A percentile compares a stretch with the other conserved stretches of the same genome.
phyloP scores from a whole-genome alignment of 2,888 invertebrate species.

The Odontocerum albicorne region DNA sequence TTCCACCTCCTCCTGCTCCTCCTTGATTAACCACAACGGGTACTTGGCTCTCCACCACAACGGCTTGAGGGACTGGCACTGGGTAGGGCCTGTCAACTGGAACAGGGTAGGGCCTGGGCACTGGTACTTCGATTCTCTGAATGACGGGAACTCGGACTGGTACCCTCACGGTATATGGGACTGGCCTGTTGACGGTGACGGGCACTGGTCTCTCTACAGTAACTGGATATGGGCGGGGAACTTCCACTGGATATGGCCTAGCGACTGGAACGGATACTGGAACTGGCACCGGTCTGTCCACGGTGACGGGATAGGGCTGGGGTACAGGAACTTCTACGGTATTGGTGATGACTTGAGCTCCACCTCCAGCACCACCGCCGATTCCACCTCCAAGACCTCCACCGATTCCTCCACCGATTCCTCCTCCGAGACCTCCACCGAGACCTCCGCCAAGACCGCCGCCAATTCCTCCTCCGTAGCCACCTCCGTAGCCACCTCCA shows the following conservation, averaged over 20 bases:
- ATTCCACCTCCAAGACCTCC: too few species aligned
- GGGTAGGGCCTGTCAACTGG: constrained; percentile 54
- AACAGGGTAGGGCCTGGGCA: constrained; percentile 50
- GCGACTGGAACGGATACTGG: constrained; percentile 55
- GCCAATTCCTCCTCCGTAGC: too few species aligned
- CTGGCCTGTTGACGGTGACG: constrained; percentile 24
- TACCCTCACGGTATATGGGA: constrained; percentile 30
- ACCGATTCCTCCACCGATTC: too few species aligned
- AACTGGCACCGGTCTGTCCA: constrained; percentile 53
- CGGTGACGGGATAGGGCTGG: constrained; percentile 54
- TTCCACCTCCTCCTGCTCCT: too few species aligned
- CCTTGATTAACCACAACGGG: too few species aligned
- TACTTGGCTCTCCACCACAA: constrained; percentile 50
- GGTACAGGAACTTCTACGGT: constrained; percentile 55
- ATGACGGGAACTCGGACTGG: constrained; percentile 28
- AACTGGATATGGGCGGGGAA: constrained; percentile 41
- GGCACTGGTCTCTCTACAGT: constrained; percentile 29
- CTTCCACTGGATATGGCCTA: constrained; percentile 55
- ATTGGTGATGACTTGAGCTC: constrained; percentile 46
- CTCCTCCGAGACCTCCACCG: too few species aligned
- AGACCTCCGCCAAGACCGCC: too few species aligned
- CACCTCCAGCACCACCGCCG: too few species aligned
- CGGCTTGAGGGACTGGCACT: constrained; percentile 46
- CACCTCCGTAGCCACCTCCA: too few species aligned
- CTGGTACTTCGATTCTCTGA: constrained; percentile 29